Percentiles rank a stretch among this genome's conserved stretches.
Conservation (phyloP, 1,140 invertebrate species). For the Wasmannia auropunctata region DNA sequence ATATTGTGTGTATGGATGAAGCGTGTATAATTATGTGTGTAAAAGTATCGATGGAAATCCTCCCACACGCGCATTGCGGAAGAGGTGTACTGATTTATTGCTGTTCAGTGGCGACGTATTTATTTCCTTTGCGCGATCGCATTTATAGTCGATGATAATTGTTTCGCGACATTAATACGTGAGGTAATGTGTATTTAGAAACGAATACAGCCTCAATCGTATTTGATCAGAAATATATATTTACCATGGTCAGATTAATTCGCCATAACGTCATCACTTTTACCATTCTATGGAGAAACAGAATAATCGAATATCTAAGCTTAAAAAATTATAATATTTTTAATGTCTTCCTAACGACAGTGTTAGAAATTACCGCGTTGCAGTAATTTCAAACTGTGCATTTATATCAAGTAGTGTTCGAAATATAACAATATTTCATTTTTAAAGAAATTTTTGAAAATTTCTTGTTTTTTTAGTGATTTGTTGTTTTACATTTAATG, state of each 20-base stretch:
- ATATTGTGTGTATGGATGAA: constrained; percentile 47
- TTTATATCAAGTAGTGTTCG: background rate
- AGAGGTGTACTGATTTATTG: background rate
- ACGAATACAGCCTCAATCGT: background rate
- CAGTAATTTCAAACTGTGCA: background rate
- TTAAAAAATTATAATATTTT: background rate
- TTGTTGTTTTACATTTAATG: background rate
- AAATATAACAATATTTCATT: background rate
- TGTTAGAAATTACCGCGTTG: background rate
- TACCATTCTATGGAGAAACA: too few species aligned
- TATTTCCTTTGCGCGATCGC: background rate
- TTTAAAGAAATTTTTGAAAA: background rate
- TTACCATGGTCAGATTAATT: constrained; percentile 1
- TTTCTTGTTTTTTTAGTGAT: background rate
- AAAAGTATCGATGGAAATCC: constrained; percentile 59
- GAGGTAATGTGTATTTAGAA: background rate
- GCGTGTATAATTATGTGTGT: constrained; percentile 73
- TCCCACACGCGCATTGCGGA: constrained; percentile 28
- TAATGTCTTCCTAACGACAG: background rate
- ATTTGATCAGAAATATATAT: background rate
- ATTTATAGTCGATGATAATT: background rate
- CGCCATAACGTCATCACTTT: background rate
- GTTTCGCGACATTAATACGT: background rate
- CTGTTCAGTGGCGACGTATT: constrained; percentile 59
- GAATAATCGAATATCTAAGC: background rate